Conservation (phyloP, 2,113 vertebrate species). For the Podiceps cristatus region DNA sequence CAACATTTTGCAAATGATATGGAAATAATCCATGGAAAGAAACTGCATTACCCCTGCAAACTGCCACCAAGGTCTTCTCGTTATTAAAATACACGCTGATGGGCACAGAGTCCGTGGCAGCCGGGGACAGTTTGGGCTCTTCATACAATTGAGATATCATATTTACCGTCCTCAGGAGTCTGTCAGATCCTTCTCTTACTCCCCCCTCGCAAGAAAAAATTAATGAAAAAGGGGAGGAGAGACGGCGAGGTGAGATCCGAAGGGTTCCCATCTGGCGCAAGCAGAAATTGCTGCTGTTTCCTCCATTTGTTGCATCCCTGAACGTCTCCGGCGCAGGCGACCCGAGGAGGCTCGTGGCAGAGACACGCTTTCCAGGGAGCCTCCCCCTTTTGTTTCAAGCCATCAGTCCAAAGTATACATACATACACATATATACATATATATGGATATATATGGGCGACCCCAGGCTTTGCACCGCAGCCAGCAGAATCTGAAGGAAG, state of each 20-base stretch:
- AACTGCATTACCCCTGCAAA: constrained; percentile 36
- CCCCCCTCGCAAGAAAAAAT: constrained; percentile 25
- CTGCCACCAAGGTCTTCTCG: constrained; percentile 30
- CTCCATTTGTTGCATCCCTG: constrained; percentile 30
- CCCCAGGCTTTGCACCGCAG: background rate
- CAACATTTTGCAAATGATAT: constrained; percentile 60
- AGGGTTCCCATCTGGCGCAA: constrained; percentile 25
- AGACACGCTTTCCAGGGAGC: background rate
- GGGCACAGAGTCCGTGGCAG: constrained; percentile 17
- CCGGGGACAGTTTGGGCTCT: constrained; percentile 53
- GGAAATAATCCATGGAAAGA: constrained; percentile 54
- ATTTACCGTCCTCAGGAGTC: constrained; percentile 68
- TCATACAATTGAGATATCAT: constrained; percentile 59
- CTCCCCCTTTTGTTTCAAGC: constrained; percentile 2
- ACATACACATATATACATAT: too few relatives aligned
- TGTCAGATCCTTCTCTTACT: constrained; percentile 58
- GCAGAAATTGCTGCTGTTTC: constrained; percentile 49
- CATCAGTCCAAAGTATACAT: background rate
- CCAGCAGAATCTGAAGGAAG: background rate
- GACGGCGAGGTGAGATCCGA: background rate
- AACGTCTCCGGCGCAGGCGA: background rate
- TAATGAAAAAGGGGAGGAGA: constrained; percentile 61
- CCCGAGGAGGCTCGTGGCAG: background rate
- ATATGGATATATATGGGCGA: background rate
- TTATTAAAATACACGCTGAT: constrained; percentile 68